Conservation (phyloP, 2,888 invertebrate species). For the Limnephilus marmoratus region DNA sequence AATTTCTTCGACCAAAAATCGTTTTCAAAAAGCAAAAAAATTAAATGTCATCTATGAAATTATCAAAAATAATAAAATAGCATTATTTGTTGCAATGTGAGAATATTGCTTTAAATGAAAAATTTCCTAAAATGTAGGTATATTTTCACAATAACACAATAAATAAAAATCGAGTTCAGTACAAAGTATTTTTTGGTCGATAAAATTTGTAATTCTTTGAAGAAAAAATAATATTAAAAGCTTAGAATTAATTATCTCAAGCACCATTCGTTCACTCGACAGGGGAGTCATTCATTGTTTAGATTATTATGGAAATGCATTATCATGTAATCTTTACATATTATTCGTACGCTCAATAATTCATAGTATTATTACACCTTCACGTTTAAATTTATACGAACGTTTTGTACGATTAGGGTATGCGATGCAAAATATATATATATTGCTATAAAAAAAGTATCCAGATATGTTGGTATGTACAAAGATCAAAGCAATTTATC, state of each 20-base stretch:
- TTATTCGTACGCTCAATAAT: not conserved
- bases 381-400: not conserved
- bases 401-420: slow-evolving; percentile 43
- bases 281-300: slow-evolving; percentile 15
- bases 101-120: not conserved
- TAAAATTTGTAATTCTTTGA: not conserved
- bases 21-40: not conserved
- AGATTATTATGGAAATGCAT: not conserved
- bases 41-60: not conserved
- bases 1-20: not conserved
- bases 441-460: not conserved
- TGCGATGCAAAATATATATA: slow-evolving; percentile 19
- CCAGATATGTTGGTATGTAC: not conserved
- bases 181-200: not conserved
- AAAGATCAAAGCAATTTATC: not conserved
- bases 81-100: not conserved
- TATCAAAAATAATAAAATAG: not conserved
- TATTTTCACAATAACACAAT: not conserved
- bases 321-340: not conserved
- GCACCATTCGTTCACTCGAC: slow-evolving; percentile 51
- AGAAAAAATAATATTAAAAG: not conserved
- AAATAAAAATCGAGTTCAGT: not conserved
- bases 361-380: not conserved
- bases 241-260: slow-evolving; percentile 17
- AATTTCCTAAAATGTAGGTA: not conserved